These are phyloP conservation scores for Sesia apiformis DNA, from an alignment of 2,888 invertebrate genomes.

Conservation along the genomic window DNA sequence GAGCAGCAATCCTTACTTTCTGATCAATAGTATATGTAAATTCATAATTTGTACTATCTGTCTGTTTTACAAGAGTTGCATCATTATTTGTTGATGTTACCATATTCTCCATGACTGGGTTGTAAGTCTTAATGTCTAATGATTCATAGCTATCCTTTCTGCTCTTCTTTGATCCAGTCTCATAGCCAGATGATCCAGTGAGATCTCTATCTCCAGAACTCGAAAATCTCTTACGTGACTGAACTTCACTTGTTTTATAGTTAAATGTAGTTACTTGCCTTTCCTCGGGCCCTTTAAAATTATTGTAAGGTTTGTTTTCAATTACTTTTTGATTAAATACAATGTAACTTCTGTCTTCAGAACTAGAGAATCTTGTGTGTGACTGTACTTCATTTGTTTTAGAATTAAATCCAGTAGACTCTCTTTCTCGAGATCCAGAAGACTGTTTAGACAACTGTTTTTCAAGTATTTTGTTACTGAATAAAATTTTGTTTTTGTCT, in stretches of 20 bases:
- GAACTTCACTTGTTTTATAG: slow-evolving; percentile 17
- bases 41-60: slow-evolving; percentile 44
- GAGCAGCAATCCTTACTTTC: slow-evolving; percentile 54
- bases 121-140: slow-evolving; percentile 27
- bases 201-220: slow-evolving; percentile 50
- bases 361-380: neutral
- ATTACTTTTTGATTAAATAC: neutral
- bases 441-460: neutral
- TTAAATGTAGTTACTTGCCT: neutral
- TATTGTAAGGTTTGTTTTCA: neutral
- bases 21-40: slow-evolving; percentile 57
- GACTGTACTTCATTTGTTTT: neutral
- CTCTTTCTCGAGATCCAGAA: neutral
- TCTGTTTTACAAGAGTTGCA: slow-evolving; percentile 36
- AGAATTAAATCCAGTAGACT: neutral
- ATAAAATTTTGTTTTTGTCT: too few species aligned
- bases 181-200: slow-evolving; percentile 49
- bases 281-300: neutral
- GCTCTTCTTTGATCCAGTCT: slow-evolving; percentile 41
- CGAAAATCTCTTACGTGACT: slow-evolving; percentile 36
- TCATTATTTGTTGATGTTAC: slow-evolving; percentile 62
- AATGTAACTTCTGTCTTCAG: neutral
- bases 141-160: slow-evolving; percentile 27
- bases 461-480: too few species aligned
- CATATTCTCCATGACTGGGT: slow-evolving; percentile 64